These are phyloP conservation scores for Entomyzon cyanotis DNA, from an alignment of 2,113 vertebrate species.

Conservation along the genomic window DNA sequence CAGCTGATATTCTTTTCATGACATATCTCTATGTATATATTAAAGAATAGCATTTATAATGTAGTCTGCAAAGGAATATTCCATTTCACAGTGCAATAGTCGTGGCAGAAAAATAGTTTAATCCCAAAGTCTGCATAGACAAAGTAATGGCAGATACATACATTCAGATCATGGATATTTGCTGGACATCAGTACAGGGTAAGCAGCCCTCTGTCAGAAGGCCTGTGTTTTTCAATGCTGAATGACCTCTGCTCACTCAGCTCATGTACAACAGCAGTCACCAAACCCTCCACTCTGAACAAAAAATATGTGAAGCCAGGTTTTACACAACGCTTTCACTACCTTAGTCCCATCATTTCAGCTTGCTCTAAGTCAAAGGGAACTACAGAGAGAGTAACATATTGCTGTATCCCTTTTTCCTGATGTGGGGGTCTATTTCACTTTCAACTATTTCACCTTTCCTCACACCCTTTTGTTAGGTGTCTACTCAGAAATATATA, in stretches of 20 bases:
- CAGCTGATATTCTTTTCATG: background rate
- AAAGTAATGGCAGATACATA: background rate
- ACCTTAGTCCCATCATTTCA: background rate
- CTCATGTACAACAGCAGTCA: background rate
- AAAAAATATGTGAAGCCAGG: background rate
- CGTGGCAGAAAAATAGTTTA: background rate
- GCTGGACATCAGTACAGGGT: background rate
- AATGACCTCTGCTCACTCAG: background rate
- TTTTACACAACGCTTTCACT: background rate
- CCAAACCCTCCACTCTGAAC: background rate
- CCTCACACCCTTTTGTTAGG: background rate
- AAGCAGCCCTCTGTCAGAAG: background rate
- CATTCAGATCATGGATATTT: background rate
- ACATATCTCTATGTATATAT: background rate
- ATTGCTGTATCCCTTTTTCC: background rate
- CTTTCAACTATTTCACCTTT: background rate
- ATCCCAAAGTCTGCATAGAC: background rate
- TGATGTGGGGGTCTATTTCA: background rate
- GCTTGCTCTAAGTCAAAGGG: background rate
- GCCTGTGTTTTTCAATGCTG: background rate
- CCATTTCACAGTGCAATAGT: background rate
- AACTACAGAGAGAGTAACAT: background rate
- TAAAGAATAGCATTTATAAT: background rate
- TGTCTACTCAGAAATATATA: background rate
- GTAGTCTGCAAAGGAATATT: background rate